These are phyloP conservation scores for Gortyna flavago DNA, from an alignment of 2,888 invertebrate genomes.

Conservation along the genomic window DNA sequence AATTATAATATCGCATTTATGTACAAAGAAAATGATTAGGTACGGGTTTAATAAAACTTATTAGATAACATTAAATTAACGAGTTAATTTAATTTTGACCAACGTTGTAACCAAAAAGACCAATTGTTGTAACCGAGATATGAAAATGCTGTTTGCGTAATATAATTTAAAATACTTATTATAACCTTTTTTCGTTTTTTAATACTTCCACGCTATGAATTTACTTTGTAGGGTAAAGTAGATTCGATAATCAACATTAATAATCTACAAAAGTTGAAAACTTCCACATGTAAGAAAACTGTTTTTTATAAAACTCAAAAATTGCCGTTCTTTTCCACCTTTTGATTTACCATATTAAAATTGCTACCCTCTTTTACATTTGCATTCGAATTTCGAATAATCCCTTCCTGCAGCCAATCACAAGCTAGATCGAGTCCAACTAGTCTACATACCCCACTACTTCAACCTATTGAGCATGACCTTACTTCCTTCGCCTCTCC, in stretches of 20 bases:
- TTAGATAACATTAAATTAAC: conserved; percentile 5
- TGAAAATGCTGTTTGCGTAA: background rate
- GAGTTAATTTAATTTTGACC: conserved; percentile 4
- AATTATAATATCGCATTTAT: background rate
- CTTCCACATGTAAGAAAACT: background rate
- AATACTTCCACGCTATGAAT: background rate
- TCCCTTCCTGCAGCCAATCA: conserved; percentile 16
- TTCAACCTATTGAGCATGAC: conserved; percentile 19
- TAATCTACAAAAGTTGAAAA: background rate
- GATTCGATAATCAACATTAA: background rate
- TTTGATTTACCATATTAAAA: background rate
- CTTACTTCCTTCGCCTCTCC: conserved; percentile 45
- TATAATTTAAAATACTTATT: background rate
- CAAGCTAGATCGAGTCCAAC: conserved; percentile 23
- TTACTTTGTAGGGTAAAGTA: background rate
- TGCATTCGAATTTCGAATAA: conserved; percentile 19
- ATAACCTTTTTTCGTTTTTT: background rate
- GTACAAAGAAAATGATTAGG: background rate
- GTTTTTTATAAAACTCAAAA: background rate
- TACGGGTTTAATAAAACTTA: background rate
- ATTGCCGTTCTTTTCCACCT: no score
- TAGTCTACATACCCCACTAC: conserved; percentile 25
- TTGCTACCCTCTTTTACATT: background rate
- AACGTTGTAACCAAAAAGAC: background rate
- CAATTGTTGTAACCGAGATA: background rate